Percentiles rank a stretch among this genome's conserved stretches.
Evolutionary conservation across 2,888 invertebrate species (phyloP).

Genomic region (Margaritifera margaritifera): DNA sequence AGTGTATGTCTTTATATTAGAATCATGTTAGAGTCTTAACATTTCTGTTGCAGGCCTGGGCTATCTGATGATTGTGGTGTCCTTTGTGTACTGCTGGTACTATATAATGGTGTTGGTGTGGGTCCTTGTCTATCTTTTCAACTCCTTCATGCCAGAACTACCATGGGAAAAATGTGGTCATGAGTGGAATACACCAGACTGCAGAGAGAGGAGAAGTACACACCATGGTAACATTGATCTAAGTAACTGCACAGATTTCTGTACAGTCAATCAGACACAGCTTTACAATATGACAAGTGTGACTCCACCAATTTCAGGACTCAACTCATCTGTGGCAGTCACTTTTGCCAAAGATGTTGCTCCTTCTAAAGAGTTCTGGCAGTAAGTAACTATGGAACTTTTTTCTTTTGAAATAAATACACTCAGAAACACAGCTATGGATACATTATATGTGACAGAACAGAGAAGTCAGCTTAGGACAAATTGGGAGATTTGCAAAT

Average conservation of each 20-base stretch:
- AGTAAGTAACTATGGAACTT: constrained; percentile 37
- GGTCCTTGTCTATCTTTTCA: constrained; percentile 53
- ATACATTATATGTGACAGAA: no score
- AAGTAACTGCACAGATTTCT: constrained; percentile 2
- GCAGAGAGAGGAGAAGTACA: constrained; percentile 25
- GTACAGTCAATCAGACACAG: constrained; percentile 6
- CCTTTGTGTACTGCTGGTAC: constrained; percentile 53
- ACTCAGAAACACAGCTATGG: background rate
- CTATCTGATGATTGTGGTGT: constrained; percentile 55
- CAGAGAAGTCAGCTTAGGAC: no score
- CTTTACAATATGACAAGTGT: no score
- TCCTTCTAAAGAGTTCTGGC: constrained; percentile 54
- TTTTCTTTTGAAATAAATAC: background rate
- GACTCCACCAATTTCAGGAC: no score
- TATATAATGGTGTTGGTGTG: constrained; percentile 55
- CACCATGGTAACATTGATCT: background rate
- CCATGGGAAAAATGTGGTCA: constrained; percentile 51
- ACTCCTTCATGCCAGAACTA: constrained; percentile 45
- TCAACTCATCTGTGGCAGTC: no score
- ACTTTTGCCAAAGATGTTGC: no score
- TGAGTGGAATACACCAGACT: constrained; percentile 50
- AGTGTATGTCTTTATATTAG: no score
- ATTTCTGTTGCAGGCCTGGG: constrained; percentile 42
- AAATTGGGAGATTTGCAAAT: no score
- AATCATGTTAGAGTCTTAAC: background rate